phyloP scores from a whole-genome alignment of 2,797 vertebrate genomes.

The Lagorchestes hirsutus region DNA sequence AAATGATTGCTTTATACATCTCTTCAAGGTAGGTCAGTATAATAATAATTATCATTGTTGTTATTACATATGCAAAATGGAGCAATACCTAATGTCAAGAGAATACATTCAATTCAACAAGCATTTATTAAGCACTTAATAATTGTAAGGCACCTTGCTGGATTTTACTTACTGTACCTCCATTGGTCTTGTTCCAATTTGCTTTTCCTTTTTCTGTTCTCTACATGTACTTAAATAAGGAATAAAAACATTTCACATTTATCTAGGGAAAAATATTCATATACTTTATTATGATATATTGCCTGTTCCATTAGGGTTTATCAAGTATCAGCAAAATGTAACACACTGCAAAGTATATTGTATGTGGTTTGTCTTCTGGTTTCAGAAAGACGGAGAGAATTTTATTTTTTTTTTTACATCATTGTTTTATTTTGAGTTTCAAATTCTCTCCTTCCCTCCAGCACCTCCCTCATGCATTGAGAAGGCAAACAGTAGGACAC shows the following conservation, averaged over 20 bases:
- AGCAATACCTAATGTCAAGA: neutral
- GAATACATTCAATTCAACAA: neutral
- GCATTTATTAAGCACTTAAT: neutral
- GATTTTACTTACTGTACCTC: neutral
- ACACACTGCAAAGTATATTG: neutral
- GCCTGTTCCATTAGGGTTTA: neutral
- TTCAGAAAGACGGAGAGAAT: neutral
- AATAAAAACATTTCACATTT: neutral
- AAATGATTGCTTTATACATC: neutral
- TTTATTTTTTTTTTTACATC: neutral
- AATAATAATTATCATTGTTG: neutral
- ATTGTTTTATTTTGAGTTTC: neutral
- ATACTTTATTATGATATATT: conserved; percentile 17
- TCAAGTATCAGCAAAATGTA: neutral
- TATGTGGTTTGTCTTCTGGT: neutral
- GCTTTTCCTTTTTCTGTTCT: neutral
- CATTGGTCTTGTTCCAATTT: neutral
- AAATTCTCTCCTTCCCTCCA: neutral
- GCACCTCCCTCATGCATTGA: neutral
- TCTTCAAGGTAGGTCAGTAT: neutral
- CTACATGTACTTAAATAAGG: neutral
- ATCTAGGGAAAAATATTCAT: neutral
- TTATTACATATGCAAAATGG: neutral
- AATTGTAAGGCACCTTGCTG: neutral
- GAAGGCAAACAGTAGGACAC: neutral